phyloP scores from a whole-genome alignment of 2,113 vertebrate genomes.

The Tachycineta bicolor region DNA sequence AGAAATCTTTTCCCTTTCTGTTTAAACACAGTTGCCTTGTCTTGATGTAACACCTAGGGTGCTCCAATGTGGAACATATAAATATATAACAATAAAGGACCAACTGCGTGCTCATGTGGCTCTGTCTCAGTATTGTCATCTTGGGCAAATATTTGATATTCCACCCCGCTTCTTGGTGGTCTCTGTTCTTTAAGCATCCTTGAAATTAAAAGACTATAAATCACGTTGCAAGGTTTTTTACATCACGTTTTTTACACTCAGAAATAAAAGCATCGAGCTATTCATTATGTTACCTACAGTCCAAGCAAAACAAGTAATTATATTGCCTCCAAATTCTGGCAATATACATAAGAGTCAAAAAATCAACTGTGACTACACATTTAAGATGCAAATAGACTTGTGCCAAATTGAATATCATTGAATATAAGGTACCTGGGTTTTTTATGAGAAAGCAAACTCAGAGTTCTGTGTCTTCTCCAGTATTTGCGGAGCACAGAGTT shows the following conservation, averaged over 20 bases:
- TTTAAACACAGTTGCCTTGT: background rate
- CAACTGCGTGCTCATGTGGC: background rate
- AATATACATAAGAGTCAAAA: background rate
- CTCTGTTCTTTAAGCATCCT: background rate
- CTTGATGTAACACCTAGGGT: background rate
- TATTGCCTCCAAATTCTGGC: background rate
- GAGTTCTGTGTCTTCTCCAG: background rate
- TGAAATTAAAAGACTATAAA: slow-evolving; percentile 10
- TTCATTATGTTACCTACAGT: background rate
- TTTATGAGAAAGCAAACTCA: background rate
- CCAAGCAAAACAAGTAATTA: background rate
- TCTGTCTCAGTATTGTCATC: background rate
- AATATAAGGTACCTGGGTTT: background rate
- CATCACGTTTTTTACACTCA: background rate
- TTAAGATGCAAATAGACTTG: background rate
- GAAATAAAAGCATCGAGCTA: background rate
- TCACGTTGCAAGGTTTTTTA: background rate
- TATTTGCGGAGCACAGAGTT: background rate
- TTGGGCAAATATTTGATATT: background rate
- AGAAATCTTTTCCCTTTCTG: background rate
- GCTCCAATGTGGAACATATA: background rate
- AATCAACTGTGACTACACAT: background rate
- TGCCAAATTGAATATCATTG: background rate
- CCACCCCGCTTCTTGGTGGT: background rate
- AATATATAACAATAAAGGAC: background rate